Evolutionary conservation across 2,888 invertebrate genomes (phyloP).

Genomic region (Girardia tigrina): DNA sequence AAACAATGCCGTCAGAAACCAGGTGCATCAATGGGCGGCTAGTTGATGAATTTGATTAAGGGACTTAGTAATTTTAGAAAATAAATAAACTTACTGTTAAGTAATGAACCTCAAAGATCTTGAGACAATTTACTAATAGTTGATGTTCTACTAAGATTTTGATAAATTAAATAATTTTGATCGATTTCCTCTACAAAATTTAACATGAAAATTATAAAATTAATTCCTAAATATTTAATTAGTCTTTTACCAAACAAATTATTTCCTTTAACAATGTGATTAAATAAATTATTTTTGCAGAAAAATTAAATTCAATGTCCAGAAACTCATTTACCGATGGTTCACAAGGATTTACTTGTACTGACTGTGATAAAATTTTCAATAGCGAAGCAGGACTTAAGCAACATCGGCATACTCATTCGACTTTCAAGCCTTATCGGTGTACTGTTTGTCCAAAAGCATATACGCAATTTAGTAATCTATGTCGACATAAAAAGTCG

Average conservation of each 20-base stretch:
- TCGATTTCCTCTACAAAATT: no score
- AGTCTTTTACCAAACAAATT: no score
- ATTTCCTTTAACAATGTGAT: no score
- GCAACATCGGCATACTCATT: constrained; percentile 92
- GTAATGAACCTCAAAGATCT: no score
- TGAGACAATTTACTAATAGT: no score
- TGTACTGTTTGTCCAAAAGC: constrained; percentile 75
- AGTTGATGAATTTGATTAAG: not conserved
- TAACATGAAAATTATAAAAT: no score
- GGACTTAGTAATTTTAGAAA: not conserved
- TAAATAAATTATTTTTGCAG: no score
- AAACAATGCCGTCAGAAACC: constrained; percentile 23
- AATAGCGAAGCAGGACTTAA: constrained; percentile 89
- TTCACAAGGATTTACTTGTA: constrained; percentile 41
- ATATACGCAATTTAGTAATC: constrained; percentile 96
- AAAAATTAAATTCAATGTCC: not conserved
- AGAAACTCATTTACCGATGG: not conserved
- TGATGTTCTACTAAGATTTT: no score
- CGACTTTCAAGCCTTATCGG: constrained; percentile 83
- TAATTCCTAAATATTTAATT: no score
- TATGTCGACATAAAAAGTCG: constrained; percentile 96
- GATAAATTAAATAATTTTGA: no score
- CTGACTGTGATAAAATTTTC: constrained; percentile 95
- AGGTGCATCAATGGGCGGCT: constrained; percentile 12
- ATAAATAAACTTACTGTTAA: constrained; percentile 9